phyloP scores from a whole-genome alignment of 2,888 invertebrate species.

The Nowickia ferox region DNA sequence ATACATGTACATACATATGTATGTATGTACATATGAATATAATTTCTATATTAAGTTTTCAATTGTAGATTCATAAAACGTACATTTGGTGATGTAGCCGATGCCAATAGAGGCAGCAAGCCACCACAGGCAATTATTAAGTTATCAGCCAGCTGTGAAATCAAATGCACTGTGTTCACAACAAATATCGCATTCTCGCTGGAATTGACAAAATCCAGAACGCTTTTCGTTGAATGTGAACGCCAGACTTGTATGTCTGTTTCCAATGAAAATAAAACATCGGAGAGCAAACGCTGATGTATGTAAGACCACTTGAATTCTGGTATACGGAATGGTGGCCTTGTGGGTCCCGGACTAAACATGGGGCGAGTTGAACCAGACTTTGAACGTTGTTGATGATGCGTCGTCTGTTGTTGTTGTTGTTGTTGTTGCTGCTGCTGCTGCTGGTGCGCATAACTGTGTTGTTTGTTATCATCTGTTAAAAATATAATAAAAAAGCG shows the following conservation, averaged over 20 bases:
- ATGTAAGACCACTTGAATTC: slow-evolving; percentile 99
- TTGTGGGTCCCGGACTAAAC: slow-evolving; percentile 96
- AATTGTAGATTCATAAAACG: slow-evolving; percentile 81
- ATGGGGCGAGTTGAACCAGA: slow-evolving; percentile 90
- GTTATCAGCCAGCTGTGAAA: slow-evolving; percentile 99
- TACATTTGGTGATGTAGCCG: slow-evolving; percentile 99
- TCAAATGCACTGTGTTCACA: slow-evolving; percentile 99
- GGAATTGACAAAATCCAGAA: slow-evolving; percentile 98
- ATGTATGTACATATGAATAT: too few relatives aligned
- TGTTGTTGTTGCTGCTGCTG: slow-evolving; percentile 50
- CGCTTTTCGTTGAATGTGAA: slow-evolving; percentile 97
- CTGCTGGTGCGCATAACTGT: slow-evolving; percentile 41
- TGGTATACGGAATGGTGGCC: slow-evolving; percentile 98
- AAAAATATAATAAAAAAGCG: background rate
- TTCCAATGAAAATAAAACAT: slow-evolving; percentile 97
- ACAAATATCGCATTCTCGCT: slow-evolving; percentile 99
- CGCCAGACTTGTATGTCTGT: slow-evolving; percentile 97
- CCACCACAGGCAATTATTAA: slow-evolving; percentile 99
- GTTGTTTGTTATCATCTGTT: slow-evolving; percentile 52
- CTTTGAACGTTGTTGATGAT: slow-evolving; percentile 83
- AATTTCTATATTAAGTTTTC: too few relatives aligned
- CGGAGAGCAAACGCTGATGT: slow-evolving; percentile 97
- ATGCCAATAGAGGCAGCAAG: slow-evolving; percentile 96
- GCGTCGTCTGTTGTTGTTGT: slow-evolving; percentile 57
- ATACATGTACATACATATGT: too few relatives aligned